These are phyloP conservation scores for Platorchestia sp. DNA, from an alignment of 1,140 invertebrate genomes.

Conservation along the genomic window DNA sequence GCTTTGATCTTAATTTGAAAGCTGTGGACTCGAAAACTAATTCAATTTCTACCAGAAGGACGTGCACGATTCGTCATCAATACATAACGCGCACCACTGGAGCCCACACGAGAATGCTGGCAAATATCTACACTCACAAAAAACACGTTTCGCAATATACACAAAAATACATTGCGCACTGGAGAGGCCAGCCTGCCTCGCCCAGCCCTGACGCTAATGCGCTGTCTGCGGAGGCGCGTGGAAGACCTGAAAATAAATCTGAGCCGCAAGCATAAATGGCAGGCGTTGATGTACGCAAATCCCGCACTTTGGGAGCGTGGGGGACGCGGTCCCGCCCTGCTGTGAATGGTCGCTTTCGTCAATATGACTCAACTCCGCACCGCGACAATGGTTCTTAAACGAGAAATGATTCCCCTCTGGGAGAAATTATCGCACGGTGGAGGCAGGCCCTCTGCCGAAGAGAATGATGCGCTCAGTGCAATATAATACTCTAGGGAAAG, in stretches of 20 bases:
- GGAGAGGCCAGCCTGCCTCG: not conserved
- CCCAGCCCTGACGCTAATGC: not conserved
- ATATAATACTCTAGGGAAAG: not conserved
- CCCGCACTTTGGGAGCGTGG: not conserved
- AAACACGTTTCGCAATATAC: no score
- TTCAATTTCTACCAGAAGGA: no score
- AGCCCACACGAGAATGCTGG: no score
- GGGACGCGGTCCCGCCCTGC: not conserved
- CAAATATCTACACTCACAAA: no score
- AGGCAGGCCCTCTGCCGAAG: not conserved
- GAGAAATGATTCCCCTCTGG: conserved; percentile 6
- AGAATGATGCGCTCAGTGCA: not conserved
- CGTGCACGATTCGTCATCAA: no score
- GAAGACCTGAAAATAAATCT: conserved; percentile 16
- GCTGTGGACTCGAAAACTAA: no score
- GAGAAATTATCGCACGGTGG: not conserved
- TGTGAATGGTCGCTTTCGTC: not conserved
- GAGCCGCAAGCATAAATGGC: conserved; percentile 5
- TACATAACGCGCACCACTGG: no score
- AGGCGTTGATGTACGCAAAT: conserved; percentile 42
- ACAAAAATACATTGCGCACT: no score
- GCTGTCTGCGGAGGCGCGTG: not conserved
- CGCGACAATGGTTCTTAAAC: not conserved
- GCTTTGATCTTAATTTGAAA: no score
- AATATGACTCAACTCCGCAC: not conserved